Percentiles rank a stretch among this genome's conserved stretches.
These are phyloP conservation scores for Diabrotica virgifera DNA, from an alignment of 1,140 invertebrate species.

Conservation along the genomic window DNA sequence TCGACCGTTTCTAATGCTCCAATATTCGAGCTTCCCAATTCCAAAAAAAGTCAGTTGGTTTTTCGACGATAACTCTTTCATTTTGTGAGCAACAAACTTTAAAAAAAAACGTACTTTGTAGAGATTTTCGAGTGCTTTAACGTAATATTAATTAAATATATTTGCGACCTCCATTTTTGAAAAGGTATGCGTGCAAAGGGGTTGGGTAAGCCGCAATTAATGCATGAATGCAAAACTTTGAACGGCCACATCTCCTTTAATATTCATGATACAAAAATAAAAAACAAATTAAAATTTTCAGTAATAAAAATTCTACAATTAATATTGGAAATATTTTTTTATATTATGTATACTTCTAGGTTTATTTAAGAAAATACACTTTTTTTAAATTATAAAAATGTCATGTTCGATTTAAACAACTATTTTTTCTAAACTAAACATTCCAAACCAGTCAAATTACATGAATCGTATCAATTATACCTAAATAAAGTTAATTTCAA, in stretches of 20 bases:
- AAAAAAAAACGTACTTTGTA: neutral
- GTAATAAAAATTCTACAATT: no score
- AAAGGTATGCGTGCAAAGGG: neutral
- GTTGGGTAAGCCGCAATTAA: neutral
- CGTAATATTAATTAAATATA: neutral
- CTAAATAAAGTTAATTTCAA: no score
- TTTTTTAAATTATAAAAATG: no score
- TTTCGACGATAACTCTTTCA: neutral
- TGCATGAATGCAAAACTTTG: neutral
- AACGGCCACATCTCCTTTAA: neutral
- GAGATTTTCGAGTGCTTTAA: neutral
- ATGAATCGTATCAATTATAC: no score
- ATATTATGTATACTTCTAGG: no score
- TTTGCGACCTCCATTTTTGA: neutral
- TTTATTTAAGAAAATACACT: no score
- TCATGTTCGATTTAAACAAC: no score
- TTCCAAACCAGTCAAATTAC: no score
- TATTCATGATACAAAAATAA: neutral
- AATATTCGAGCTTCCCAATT: neutral
- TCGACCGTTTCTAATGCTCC: no score
- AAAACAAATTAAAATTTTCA: neutral
- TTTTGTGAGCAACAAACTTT: neutral
- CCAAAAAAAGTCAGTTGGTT: neutral
- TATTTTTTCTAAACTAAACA: no score
- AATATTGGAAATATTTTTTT: no score